Percentiles rank a stretch among this genome's conserved stretches.
Conservation (phyloP, 2,888 invertebrate species). For the Thalpophila matura region DNA sequence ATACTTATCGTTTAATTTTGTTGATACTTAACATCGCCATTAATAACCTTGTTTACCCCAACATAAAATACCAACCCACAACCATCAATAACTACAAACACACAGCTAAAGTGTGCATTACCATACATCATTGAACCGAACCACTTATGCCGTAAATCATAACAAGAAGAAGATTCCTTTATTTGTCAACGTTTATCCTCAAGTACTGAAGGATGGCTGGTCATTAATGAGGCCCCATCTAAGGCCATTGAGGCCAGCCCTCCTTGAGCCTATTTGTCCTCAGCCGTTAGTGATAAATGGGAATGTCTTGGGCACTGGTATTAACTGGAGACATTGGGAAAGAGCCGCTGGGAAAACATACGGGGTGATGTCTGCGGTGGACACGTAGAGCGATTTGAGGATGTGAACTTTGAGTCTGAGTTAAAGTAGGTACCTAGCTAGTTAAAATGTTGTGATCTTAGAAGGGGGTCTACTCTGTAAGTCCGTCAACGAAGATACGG, state of each 20-base stretch:
- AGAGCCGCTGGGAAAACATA: conserved; percentile 53
- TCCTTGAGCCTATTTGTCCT: conserved; percentile 82
- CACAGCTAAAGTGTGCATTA: conserved; percentile 43
- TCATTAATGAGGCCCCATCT: conserved; percentile 82
- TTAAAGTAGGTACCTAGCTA: too few relatives aligned
- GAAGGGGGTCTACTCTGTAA: neutral
- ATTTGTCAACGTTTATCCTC: conserved; percentile 87
- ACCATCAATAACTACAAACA: conserved; percentile 52
- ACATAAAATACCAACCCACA: conserved; percentile 12
- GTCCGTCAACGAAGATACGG: too few relatives aligned
- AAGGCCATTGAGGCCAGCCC: conserved; percentile 81
- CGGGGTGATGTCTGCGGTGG: conserved; percentile 22
- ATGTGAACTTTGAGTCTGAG: neutral
- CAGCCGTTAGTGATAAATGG: conserved; percentile 81
- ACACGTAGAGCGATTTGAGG: conserved; percentile 20
- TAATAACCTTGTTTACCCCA: conserved; percentile 24
- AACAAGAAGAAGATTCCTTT: conserved; percentile 77
- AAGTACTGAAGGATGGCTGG: conserved; percentile 79
- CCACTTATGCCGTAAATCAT: conserved; percentile 79
- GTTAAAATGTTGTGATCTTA: neutral
- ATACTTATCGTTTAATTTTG: too few relatives aligned
- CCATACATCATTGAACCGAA: conserved; percentile 55
- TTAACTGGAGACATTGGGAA: conserved; percentile 69
- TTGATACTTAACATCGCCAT: too few relatives aligned
- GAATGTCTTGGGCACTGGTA: conserved; percentile 74